Evolutionary conservation across 2,797 vertebrate genomes (phyloP).

Genomic region (Caiman crocodilus): DNA sequence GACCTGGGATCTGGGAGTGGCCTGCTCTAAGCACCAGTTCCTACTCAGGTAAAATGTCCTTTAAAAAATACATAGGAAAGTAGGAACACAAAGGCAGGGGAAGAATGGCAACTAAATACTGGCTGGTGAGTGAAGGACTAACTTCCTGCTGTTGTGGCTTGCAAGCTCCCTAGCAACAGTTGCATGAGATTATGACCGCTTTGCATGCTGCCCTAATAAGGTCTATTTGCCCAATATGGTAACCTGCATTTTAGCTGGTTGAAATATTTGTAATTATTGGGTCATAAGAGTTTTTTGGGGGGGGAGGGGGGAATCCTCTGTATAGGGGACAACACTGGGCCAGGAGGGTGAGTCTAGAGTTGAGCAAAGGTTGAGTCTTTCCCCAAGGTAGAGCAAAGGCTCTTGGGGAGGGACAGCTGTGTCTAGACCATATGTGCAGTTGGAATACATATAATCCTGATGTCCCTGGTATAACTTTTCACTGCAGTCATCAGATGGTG

Average conservation of each 20-base stretch:
- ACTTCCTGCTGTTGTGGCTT: background rate
- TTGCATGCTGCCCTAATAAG: background rate
- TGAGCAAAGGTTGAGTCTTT: background rate
- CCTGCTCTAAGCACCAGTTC: background rate
- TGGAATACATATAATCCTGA: background rate
- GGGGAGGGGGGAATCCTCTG: rapidly evolving
- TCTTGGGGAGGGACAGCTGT: background rate
- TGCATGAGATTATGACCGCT: background rate
- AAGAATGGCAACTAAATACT: background rate
- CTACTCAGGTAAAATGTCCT: background rate
- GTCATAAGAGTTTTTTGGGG: background rate
- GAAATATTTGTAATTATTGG: rapidly evolving
- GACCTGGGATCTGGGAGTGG: background rate
- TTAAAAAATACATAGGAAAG: background rate
- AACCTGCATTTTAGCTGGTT: background rate
- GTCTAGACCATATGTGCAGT: background rate
- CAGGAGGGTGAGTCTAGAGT: background rate
- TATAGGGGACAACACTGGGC: no score
- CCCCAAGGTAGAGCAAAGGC: background rate
- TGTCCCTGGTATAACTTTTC: no score
- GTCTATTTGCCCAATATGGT: no score
- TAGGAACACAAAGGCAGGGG: background rate
- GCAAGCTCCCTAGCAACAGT: background rate
- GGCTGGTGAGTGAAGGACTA: background rate
- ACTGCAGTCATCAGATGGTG: no score